These are phyloP conservation scores for Patella caerulea DNA, from an alignment of 2,888 invertebrate species.

Conservation along the genomic window DNA sequence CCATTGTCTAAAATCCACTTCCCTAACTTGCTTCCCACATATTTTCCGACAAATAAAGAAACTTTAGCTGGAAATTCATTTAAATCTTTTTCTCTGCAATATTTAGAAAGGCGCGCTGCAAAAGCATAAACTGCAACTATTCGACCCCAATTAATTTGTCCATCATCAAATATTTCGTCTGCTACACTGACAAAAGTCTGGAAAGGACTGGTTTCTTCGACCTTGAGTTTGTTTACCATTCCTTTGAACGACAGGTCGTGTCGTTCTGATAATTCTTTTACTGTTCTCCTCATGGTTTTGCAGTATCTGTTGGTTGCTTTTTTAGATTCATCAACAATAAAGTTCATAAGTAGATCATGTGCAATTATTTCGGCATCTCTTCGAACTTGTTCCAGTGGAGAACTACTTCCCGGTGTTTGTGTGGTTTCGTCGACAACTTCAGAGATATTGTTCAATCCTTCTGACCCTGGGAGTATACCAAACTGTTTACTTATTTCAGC, in stretches of 20 bases:
- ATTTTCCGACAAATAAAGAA: constrained; percentile 65
- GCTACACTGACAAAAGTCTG: constrained; percentile 63
- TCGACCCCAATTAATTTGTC: constrained; percentile 69
- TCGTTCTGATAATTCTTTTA: constrained; percentile 62
- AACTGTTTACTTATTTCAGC: constrained; percentile 59
- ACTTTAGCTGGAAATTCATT: constrained; percentile 45
- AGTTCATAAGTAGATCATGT: constrained; percentile 54
- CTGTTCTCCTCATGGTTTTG: constrained; percentile 67
- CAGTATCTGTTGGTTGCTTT: constrained; percentile 59
- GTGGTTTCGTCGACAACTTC: constrained; percentile 49
- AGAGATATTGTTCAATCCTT: constrained; percentile 56
- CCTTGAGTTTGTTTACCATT: constrained; percentile 64
- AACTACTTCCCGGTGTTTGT: constrained; percentile 49
- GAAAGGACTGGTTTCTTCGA: constrained; percentile 52
- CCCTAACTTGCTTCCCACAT: constrained; percentile 64
- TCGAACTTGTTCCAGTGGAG: constrained; percentile 57
- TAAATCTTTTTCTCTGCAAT: constrained; percentile 37
- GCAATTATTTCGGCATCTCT: constrained; percentile 60
- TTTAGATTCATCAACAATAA: constrained; percentile 46
- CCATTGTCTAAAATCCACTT: constrained; percentile 67
- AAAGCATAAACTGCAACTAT: constrained; percentile 69
- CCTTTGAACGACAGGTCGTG: constrained; percentile 65
- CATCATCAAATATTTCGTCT: constrained; percentile 68
- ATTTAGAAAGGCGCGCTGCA: constrained; percentile 59
- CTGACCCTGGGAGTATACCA: constrained; percentile 52